Evolutionary conservation across 2,888 invertebrate genomes (phyloP), one percentile per base, ranked within the genome.

Genomic region (Cremastobaeus sp.): DNA sequence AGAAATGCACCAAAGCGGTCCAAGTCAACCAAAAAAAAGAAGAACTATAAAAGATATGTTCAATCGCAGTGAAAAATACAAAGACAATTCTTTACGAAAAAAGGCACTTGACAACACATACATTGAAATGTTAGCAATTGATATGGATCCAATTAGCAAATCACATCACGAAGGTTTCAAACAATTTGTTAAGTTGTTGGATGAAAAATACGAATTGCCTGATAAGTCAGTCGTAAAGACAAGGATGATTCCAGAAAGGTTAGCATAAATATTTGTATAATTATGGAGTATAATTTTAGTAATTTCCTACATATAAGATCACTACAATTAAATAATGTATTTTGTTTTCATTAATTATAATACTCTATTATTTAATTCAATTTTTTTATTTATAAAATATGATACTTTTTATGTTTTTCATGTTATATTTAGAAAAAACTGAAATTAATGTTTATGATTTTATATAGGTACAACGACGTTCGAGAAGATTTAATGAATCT

Each of bases 31-130:
- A n/a, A n/a, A n/a, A n/a, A n/a, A 25, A 25, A 25, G 54, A 14
- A 54, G 39, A 39, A 54, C 28, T n/a, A 54, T 54, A 0, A 54
- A 54, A 11, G 54, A 54, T 39, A 28, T 54, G 32, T 54, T 54
- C 20, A 18, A 39, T 28, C 14, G 39, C 1, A 28, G 15, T 18
- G 17, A 54, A 12, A 54, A 54, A 54, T 39, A 54, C 39, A 39
- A 39, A 17, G n/a, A 17, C 9, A 15, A 21, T 28, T 54, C 54
- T 6, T n/a, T 28, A 2, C 18, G 28, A 5, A 54, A 54, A 12
- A 37, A 54, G 39, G 15, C 3, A 3, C 28, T 54, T 12, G 54
- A 54, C 12, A 17, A 54, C 25, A 39, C 37, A 14, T 54, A 20
- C 11, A n/a, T 54, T 25, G 39, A 54, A 8, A 54, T 54, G 54